Conservation (phyloP, 1,140 invertebrate species). For the Linepithema humile region DNA sequence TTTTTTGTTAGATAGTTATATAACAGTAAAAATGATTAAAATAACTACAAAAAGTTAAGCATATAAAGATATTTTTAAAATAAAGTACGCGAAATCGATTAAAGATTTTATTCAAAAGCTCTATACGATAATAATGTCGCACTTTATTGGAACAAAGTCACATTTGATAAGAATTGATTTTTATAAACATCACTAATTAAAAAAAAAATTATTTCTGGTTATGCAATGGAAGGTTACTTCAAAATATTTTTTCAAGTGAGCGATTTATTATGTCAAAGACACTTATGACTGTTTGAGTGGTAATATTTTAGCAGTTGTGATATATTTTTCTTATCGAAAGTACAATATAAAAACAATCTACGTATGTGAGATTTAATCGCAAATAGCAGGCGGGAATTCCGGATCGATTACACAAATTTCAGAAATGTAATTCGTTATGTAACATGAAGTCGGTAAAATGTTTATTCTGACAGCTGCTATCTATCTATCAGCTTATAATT, state of each 20-base stretch:
- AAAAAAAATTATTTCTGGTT: neutral
- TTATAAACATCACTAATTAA: neutral
- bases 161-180: slow-evolving; percentile 3
- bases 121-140: neutral
- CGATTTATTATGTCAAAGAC: neutral
- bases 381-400: neutral
- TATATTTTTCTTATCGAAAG: neutral
- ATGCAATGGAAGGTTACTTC: neutral
- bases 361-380: neutral
- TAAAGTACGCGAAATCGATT: slow-evolving; percentile 4
- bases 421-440: neutral
- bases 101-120: neutral
- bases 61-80: neutral
- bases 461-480: neutral
- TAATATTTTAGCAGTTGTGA: neutral
- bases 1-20: neutral
- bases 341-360: neutral
- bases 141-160: neutral
- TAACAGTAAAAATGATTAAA: neutral
- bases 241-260: neutral
- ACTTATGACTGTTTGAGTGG: neutral
- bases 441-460: slow-evolving; percentile 22
- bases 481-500: slow-evolving; percentile 14
- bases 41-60: neutral
- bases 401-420: neutral